These are phyloP conservation scores for Amorpha juglandis DNA, from an alignment of 2,888 invertebrate genomes.

Conservation along the genomic window DNA sequence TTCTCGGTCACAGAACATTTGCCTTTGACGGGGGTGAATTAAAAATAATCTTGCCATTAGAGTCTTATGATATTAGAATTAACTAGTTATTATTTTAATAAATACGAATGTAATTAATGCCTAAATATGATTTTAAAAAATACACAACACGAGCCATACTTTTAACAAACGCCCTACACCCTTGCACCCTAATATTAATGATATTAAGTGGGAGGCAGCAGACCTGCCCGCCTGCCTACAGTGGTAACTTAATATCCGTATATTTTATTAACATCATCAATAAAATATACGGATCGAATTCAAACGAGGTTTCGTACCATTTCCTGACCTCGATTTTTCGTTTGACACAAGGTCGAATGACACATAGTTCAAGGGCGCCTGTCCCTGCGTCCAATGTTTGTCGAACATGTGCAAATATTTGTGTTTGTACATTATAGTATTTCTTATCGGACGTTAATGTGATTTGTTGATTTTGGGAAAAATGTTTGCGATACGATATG, in stretches of 20 bases:
- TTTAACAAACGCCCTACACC: background rate
- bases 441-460: slow-evolving; percentile 19
- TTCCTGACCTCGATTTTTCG: slow-evolving; percentile 12
- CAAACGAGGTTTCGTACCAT: background rate
- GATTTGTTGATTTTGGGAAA: slow-evolving; percentile 5
- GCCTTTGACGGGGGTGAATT: too few relatives aligned
- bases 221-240: too few relatives aligned
- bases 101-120: too few relatives aligned
- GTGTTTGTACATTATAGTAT: slow-evolving; percentile 19
- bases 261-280: background rate
- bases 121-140: too few relatives aligned
- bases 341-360: slow-evolving; percentile 37
- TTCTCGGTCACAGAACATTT: too few relatives aligned
- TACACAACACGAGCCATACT: too few relatives aligned
- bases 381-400: slow-evolving; percentile 42
- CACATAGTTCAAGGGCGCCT: slow-evolving; percentile 46
- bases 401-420: slow-evolving; percentile 28
- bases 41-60: too few relatives aligned
- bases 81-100: too few relatives aligned
- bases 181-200: too few relatives aligned
- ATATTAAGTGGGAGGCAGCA: too few relatives aligned
- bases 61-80: too few relatives aligned
- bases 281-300: slow-evolving; percentile 15
- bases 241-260: too few relatives aligned
- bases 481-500: background rate